Base-by-base conservation (phyloP, 1,140 invertebrate genomes). In the Heliconius melpomene region DNA sequence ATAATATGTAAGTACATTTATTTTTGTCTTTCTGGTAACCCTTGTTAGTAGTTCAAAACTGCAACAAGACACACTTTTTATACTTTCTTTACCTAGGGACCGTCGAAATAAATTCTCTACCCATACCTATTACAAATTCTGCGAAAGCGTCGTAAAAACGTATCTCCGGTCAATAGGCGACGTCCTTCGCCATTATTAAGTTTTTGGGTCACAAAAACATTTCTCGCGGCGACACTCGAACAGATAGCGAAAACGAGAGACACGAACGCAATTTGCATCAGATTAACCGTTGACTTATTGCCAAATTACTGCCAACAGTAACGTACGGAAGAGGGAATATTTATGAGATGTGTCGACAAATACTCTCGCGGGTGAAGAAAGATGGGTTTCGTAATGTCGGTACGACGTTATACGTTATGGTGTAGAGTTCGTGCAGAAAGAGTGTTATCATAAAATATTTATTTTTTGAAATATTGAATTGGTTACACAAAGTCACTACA, bases 241-340 rank as follows among this genome's bases (percentile, higher is more conserved):
- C 74, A 75, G 80, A 78, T 80, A 80, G 79, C 78, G 72, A 78
- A 77, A 82, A 80, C 78, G 74, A 78, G 78, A 82, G 80, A 86
- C 73, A 79, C 77, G 81, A 83, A 77, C 40, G 85, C 84, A 89
- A 86, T 89, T 86, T 85, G 83, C 86, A 87, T 87, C 82, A 79
- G 85, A 86, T 86, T 86, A 83, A 84, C 73, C 77, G 76, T 78
- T 85, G 84, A 86, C 81, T 84, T 83, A 84, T 83, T 86, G 82
- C 84, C 80, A 82, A 84, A 83, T 80, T 85, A 79, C 77, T 23
- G 36, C 20, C 13, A 60, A 72, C 54, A 23, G 40, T 73, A 70
- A 81, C 76, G 54, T 54, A 71, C 60, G 38, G 57, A 78, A 66
- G 60, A 66, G 60, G 54, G 60, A 77, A 82, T 78, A 82, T 82